phyloP scores from a whole-genome alignment of 1,140 invertebrate genomes.

The Chironomus striatipennis region DNA sequence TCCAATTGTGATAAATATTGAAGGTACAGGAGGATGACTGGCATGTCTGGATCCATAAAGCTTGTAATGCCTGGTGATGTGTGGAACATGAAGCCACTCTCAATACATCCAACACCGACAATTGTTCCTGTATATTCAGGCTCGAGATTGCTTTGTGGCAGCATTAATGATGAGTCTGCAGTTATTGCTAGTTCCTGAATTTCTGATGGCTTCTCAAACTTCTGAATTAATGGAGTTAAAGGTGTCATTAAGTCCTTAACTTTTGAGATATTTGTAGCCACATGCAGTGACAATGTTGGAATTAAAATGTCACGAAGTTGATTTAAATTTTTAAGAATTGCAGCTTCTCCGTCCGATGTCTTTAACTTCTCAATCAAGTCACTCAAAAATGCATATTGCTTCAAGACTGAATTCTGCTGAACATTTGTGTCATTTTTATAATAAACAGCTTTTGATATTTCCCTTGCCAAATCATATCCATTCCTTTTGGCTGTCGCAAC shows the following conservation, averaged over 20 bases:
- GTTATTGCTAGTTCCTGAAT: constrained; percentile 34
- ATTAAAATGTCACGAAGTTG: constrained; percentile 52
- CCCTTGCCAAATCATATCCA: constrained; percentile 49
- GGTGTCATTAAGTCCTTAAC: constrained; percentile 43
- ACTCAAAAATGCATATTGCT: constrained; percentile 69
- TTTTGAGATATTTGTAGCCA: constrained; percentile 60
- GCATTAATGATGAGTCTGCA: constrained; percentile 37
- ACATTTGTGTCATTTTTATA: constrained; percentile 65
- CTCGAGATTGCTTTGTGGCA: constrained; percentile 35
- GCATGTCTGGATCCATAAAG: constrained; percentile 54
- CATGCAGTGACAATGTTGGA: constrained; percentile 56
- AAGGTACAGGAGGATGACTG: constrained; percentile 66
- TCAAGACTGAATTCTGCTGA: constrained; percentile 55
- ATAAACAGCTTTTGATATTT: constrained; percentile 52
- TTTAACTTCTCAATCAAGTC: constrained; percentile 52
- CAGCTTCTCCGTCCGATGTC: constrained; percentile 42
- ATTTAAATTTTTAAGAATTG: constrained; percentile 53
- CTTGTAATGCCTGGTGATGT: constrained; percentile 53
- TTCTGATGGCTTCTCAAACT: constrained; percentile 26
- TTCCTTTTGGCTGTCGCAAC: constrained; percentile 60
- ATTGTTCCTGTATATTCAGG: constrained; percentile 28
- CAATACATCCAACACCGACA: constrained; percentile 72
- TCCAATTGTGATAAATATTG: constrained; percentile 83
- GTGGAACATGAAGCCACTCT: constrained; percentile 68
- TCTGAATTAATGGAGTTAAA: constrained; percentile 46